Base-by-base conservation (phyloP, 2,888 invertebrate species). In the Mythimna vitellina region DNA sequence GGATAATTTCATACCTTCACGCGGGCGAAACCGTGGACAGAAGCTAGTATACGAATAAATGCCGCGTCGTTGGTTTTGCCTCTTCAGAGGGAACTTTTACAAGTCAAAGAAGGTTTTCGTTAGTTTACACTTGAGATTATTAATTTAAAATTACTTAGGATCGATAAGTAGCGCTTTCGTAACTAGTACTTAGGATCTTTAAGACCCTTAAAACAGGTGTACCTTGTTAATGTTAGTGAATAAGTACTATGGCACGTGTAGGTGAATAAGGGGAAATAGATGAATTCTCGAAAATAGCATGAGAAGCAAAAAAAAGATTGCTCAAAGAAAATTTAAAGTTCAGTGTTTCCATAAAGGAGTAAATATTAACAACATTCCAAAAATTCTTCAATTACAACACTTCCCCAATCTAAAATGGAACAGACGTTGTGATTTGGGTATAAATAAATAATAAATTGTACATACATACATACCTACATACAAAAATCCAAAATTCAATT, bases 361-460 rank as follows among this genome's bases (percentile, higher is more conserved):
- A 46, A 56, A 65, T 14, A 57, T 22, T 38, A 29, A 38, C 5
- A 38, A 29, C 14, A 1, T 57, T 29, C 20, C 25, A 54, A n/a
- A 61, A 53, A 53, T 12, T 25, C 12, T 49, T 42, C 38, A 78
- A 56, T 60, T 29, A 29, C 46, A 54, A 58, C 42, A 68, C 25
- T 60, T n/a, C 20, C 38, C 3, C 29, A 61, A 75, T 70, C 32
- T 70, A 20, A 71, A 78, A 70, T 20, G n/a, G 32, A 51, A 62
- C 20, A 57, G 42, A 20, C 25, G 56, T 62, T 70, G 62, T 51
- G 32, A 51, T 75, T 78, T 51, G 57, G 2, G 56, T 20, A 20
- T 78, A 62, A 70, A 78, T 78, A 78, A 70, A 62, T 70, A 62
- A 78, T 71, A 71, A 46, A 70, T 62, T 70, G 38, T 74, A 22